Conservation (phyloP, 2,888 invertebrate genomes). For the Brachyptera risi region DNA sequence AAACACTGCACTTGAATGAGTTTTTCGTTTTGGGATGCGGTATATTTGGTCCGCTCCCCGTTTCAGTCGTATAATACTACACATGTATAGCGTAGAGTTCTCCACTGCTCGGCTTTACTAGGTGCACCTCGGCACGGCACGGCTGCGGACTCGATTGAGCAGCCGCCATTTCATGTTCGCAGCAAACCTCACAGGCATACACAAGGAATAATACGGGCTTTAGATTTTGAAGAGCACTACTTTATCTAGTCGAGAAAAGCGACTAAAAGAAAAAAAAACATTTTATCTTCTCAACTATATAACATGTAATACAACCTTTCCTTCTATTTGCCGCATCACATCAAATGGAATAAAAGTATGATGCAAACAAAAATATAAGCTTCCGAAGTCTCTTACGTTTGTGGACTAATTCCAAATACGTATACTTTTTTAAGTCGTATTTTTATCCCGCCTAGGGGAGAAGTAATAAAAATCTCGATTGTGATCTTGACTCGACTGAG, state of each 20-base stretch:
- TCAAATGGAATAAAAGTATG: not conserved
- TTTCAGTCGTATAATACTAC: not conserved
- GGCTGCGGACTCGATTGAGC: conserved; percentile 27
- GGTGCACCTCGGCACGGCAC: conserved; percentile 28
- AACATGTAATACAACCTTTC: conserved; percentile 20
- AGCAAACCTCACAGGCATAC: conserved; percentile 10
- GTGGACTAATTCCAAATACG: too few relatives aligned
- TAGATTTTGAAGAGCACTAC: conserved; percentile 19
- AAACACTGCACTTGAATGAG: too few relatives aligned
- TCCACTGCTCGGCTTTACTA: not conserved
- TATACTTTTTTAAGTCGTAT: too few relatives aligned
- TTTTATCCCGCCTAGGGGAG: too few relatives aligned
- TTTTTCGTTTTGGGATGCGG: not conserved
- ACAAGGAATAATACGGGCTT: conserved; percentile 9
- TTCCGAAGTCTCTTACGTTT: not conserved
- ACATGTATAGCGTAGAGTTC: conserved; percentile 4
- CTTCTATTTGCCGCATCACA: conserved; percentile 6
- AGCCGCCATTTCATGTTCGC: conserved; percentile 20
- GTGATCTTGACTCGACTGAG: not conserved
- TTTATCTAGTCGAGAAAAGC: conserved; percentile 20
- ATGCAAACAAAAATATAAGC: not conserved
- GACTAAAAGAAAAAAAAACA: conserved; percentile 18
- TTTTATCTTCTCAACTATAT: conserved; percentile 15
- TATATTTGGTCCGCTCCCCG: not conserved
- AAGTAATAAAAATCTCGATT: not conserved